Evolutionary conservation across 2,113 vertebrate genomes (phyloP).

Genomic region (Excalfactoria chinensis): DNA sequence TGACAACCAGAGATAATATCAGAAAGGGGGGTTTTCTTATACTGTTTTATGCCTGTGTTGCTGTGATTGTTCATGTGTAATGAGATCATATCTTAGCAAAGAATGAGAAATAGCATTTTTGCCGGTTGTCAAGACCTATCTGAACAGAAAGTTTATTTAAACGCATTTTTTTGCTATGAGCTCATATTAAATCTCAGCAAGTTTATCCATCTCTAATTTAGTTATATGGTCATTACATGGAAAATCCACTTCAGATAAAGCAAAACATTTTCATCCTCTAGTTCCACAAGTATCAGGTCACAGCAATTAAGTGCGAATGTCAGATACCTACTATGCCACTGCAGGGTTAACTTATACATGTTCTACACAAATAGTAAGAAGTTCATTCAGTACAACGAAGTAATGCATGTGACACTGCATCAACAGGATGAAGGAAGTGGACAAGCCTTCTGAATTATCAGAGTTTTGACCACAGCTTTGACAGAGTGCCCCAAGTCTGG

Average conservation of each 20-base stretch:
- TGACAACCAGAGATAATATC: constrained; percentile 48
- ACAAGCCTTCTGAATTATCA: background rate
- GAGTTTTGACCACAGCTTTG: background rate
- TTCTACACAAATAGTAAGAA: constrained; percentile 20
- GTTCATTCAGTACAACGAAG: background rate
- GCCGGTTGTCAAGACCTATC: constrained; percentile 37
- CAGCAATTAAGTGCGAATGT: constrained; percentile 29
- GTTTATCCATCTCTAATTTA: constrained; percentile 55
- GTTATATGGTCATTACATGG: constrained; percentile 37
- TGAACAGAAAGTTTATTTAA: constrained; percentile 50
- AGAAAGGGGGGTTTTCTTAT: constrained; percentile 4
- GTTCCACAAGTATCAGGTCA: constrained; percentile 48
- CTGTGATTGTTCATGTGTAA: constrained; percentile 33
- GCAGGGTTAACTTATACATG: background rate
- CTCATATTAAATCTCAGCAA: constrained; percentile 46
- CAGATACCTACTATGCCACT: background rate
- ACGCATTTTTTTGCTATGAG: constrained; percentile 43
- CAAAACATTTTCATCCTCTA: constrained; percentile 21
- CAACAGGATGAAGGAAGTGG: background rate
- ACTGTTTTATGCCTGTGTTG: constrained; percentile 18
- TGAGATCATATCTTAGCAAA: constrained; percentile 41
- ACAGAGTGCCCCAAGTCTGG: background rate
- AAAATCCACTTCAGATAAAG: constrained; percentile 53
- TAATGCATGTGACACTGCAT: background rate
- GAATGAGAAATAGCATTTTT: constrained; percentile 53